Evolutionary conservation across 2,113 vertebrate genomes (phyloP).

Genomic region (Triplophysa rosa): DNA sequence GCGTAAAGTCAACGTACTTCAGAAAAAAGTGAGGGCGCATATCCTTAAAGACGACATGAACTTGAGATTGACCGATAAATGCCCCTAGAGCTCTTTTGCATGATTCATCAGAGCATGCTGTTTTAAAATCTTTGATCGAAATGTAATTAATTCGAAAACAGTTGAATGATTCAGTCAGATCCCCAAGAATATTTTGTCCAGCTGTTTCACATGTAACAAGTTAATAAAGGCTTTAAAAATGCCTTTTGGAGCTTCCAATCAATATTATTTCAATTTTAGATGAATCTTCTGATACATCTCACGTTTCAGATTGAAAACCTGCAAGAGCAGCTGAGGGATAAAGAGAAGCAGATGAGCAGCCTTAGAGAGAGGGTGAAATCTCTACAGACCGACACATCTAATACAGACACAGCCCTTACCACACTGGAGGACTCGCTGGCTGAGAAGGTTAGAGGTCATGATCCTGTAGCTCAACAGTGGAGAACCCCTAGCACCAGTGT

Average conservation of each 20-base stretch:
- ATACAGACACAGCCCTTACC: conserved; percentile 94
- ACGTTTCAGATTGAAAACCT: conserved; percentile 90
- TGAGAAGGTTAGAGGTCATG: conserved; percentile 80
- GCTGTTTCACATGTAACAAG: no score
- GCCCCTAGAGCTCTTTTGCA: no score
- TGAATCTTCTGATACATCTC: conserved; percentile 10
- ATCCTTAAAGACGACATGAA: no score
- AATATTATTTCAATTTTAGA: not conserved
- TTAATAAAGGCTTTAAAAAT: not conserved
- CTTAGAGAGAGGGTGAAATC: conserved; percentile 96
- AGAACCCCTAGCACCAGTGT: no score
- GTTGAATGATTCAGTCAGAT: no score
- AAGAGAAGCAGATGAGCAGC: conserved; percentile 97
- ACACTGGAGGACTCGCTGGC: conserved; percentile 95
- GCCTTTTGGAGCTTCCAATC: not conserved
- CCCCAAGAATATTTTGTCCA: no score
- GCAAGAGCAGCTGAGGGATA: conserved; percentile 95
- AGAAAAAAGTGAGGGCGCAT: conserved; percentile 87
- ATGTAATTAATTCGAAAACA: no score
- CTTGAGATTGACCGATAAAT: no score
- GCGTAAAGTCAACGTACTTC: conserved; percentile 94
- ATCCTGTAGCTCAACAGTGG: no score
- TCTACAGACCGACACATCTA: conserved; percentile 92
- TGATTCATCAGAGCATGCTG: no score
- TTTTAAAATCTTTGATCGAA: no score